Evolutionary conservation across 92 coral and sea anemone species (phyloP).

Genomic region (Parazoanthus swiftii): DNA sequence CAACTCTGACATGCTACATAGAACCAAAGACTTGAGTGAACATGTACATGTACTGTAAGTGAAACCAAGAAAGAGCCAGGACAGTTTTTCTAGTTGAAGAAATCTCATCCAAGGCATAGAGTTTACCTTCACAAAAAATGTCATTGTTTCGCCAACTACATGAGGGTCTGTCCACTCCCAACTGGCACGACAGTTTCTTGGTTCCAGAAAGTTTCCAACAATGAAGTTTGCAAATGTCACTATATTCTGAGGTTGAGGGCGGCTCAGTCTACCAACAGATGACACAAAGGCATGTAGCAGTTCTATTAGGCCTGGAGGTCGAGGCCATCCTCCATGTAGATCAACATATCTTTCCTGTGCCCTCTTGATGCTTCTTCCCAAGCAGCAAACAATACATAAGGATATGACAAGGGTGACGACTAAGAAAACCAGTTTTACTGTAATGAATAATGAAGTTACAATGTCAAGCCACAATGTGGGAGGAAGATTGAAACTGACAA

Average conservation of each 20-base stretch:
- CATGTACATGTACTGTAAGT: too few species aligned
- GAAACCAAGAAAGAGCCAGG: too few species aligned
- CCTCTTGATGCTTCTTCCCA: slow-evolving; percentile 30
- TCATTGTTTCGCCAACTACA: slow-evolving; percentile 83
- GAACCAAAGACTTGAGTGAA: too few species aligned
- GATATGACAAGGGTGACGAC: neutral
- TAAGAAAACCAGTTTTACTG: slow-evolving; percentile 26
- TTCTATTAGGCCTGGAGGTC: neutral
- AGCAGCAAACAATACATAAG: neutral
- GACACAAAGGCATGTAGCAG: neutral
- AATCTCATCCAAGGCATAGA: neutral
- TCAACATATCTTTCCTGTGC: slow-evolving; percentile 10
- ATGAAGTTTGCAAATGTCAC: slow-evolving; percentile 53
- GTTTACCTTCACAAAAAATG: slow-evolving; percentile 78
- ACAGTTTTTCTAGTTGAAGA: neutral
- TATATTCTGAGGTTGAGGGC: slow-evolving; percentile 50
- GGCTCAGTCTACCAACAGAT: neutral
- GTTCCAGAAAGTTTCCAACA: slow-evolving; percentile 72
- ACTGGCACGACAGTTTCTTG: slow-evolving; percentile 54
- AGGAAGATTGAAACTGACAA: too few species aligned
- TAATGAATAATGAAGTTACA: neutral
- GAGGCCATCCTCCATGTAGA: slow-evolving; percentile 9
- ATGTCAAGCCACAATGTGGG: neutral
- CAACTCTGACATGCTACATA: too few species aligned
- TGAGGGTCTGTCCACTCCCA: slow-evolving; percentile 87